Evolutionary conservation across 1,140 invertebrate genomes (phyloP).

Genomic region (Condylostylus longicornis): DNA sequence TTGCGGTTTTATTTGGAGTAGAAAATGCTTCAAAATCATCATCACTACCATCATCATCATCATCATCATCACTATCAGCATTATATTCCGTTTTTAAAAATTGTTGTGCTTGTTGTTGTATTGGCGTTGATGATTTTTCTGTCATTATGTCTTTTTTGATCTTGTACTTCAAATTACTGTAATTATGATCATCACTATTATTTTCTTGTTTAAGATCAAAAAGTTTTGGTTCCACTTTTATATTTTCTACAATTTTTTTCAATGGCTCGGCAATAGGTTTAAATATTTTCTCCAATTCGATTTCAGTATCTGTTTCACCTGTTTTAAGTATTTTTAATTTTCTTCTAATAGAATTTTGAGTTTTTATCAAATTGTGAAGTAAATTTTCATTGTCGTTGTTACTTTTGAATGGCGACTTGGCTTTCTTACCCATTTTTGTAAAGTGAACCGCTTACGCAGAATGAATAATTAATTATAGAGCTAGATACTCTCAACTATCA

Average conservation of each 20-base stretch:
- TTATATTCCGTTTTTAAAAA: background rate
- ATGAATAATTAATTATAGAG: background rate
- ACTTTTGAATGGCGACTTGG: background rate
- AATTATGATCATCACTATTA: background rate
- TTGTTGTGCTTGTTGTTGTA: background rate
- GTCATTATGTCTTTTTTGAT: background rate
- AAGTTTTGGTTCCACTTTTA: background rate
- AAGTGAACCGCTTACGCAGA: background rate
- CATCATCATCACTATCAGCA: background rate
- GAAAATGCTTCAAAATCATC: background rate
- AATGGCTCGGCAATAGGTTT: conserved; percentile 8
- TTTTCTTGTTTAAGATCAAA: background rate
- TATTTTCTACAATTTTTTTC: conserved; percentile 6
- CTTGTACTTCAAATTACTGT: background rate
- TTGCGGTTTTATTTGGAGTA: too few relatives aligned
- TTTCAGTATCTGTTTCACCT: conserved; percentile 3
- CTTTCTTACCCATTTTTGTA: background rate
- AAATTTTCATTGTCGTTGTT: conserved; percentile 1
- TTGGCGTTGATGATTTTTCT: background rate
- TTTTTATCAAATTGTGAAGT: conserved; percentile 4
- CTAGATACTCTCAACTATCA: background rate
- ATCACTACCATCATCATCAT: background rate
- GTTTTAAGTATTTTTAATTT: conserved; percentile 7
- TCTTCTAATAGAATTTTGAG: conserved; percentile 3
- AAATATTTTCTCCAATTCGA: conserved; percentile 5